phyloP scores from a whole-genome alignment of 2,888 invertebrate species.

The Campaea margaritaria region DNA sequence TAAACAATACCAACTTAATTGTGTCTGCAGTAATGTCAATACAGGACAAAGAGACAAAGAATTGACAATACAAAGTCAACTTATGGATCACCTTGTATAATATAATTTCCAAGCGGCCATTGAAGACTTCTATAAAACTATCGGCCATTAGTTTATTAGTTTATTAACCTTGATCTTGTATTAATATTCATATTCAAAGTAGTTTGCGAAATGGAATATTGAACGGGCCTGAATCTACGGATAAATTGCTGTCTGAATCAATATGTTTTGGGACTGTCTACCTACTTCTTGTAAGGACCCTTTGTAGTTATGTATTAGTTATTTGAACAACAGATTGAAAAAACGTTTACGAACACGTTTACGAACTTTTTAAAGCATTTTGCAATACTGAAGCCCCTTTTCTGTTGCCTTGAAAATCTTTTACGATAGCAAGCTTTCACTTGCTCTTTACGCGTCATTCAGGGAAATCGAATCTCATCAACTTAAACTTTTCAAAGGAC shows the following conservation, averaged over 20 bases:
- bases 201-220: constrained; percentile 9
- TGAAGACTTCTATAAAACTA: constrained; percentile 10
- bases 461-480: too few species aligned
- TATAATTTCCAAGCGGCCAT: constrained; percentile 11
- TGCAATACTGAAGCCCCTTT: too few species aligned
- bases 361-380: too few species aligned
- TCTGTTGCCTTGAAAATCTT: too few species aligned
- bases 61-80: too few species aligned
- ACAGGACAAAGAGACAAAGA: neutral
- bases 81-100: constrained; percentile 4
- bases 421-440: too few species aligned
- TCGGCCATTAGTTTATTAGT: neutral
- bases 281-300: neutral
- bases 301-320: too few species aligned
- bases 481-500: too few species aligned
- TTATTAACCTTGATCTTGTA: constrained; percentile 30
- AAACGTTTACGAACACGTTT: too few species aligned
- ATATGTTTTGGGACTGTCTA: constrained; percentile 3
- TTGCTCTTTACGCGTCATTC: neutral
- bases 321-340: neutral
- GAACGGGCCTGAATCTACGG: neutral
- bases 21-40: constrained; percentile 6
- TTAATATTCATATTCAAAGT: constrained; percentile 24
- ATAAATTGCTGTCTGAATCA: neutral
- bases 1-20: too few species aligned